phyloP scores from a whole-genome alignment of 2,113 vertebrate species.

The Calyptommatus sinebrachiatus region DNA sequence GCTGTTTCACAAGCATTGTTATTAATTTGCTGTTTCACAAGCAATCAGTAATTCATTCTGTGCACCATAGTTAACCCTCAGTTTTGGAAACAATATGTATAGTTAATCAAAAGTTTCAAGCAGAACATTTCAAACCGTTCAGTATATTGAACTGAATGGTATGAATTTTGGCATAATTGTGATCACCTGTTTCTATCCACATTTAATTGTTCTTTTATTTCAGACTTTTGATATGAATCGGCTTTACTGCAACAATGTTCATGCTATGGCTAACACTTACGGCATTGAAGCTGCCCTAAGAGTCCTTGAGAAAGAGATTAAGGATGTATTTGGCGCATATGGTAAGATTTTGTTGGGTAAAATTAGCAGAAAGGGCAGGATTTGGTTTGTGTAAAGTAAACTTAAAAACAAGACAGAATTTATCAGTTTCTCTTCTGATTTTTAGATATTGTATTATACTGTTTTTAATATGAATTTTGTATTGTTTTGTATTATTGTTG shows the following conservation, averaged over 20 bases:
- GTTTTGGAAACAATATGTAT: too few species aligned
- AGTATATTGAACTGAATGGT: not conserved
- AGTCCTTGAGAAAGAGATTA: conserved; percentile 96
- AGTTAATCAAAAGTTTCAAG: too few species aligned
- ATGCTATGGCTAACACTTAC: conserved; percentile 89
- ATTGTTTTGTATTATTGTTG: too few species aligned
- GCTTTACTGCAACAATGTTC: conserved; percentile 92
- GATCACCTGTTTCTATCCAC: not conserved
- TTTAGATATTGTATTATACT: too few species aligned
- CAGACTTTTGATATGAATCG: conserved; percentile 87
- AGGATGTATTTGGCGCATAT: conserved; percentile 97
- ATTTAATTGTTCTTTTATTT: not conserved
- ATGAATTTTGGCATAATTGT: not conserved
- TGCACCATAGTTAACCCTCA: too few species aligned
- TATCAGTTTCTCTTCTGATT: too few species aligned
- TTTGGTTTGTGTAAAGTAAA: not conserved
- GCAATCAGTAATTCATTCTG: too few species aligned
- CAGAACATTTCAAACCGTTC: too few species aligned
- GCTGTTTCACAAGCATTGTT: too few species aligned
- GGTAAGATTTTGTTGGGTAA: conserved; percentile 69
- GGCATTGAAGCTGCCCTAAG: conserved; percentile 92
- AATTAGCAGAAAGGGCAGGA: not conserved
- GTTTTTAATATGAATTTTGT: too few species aligned
- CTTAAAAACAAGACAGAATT: conserved; percentile 3
- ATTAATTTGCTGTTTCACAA: too few species aligned